These are phyloP conservation scores for Loxodonta africana DNA, from an alignment of 2,113 vertebrate genomes.

Conservation along the genomic window DNA sequence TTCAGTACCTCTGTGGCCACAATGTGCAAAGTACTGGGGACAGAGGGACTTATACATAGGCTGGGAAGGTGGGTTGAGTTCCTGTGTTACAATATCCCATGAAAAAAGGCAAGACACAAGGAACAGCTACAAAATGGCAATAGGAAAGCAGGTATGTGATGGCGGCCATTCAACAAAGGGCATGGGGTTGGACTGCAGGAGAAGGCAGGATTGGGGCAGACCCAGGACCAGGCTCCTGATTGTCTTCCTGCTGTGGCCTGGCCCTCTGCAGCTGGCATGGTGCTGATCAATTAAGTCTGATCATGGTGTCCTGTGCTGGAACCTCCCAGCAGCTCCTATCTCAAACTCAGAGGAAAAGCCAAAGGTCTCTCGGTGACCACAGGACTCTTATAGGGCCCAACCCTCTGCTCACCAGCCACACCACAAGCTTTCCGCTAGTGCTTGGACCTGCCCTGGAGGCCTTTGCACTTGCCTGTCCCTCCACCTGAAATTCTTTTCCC, in stretches of 20 bases:
- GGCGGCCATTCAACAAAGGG: background rate
- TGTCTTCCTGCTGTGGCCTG: accelerated
- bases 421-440: background rate
- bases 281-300: accelerated
- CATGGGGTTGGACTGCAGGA: accelerated
- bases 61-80: accelerated
- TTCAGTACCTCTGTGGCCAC: accelerated
- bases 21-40: accelerated
- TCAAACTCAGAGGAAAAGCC: background rate
- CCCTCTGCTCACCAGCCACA: background rate
- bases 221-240: accelerated
- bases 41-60: background rate
- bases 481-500: too few relatives aligned
- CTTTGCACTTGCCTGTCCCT: too few relatives aligned
- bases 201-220: accelerated
- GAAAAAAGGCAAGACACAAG: background rate
- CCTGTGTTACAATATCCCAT: accelerated
- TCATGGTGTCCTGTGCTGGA: accelerated
- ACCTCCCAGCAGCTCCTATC: too few relatives aligned
- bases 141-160: accelerated
- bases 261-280: accelerated
- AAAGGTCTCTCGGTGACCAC: too few relatives aligned
- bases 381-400: too few relatives aligned
- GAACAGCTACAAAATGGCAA: background rate
- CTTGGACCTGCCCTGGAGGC: too few relatives aligned